Conservation (phyloP, 2,113 vertebrate genomes). For the Mormyrus iriodes region DNA sequence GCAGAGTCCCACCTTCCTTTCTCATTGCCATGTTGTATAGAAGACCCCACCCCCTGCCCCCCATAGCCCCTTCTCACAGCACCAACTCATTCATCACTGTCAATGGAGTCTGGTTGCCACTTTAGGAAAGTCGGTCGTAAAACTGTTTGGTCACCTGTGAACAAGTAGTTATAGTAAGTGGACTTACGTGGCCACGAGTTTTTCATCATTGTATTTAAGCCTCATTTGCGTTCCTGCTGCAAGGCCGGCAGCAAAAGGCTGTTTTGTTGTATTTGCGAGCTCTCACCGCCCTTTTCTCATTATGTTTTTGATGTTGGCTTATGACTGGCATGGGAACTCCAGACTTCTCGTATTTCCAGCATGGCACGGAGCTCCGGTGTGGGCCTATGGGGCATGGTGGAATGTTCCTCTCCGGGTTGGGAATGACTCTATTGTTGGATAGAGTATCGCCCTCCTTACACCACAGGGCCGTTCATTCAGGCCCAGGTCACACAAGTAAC, state of each 20-base stretch:
- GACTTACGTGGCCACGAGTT: not conserved
- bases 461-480: constrained; percentile 34
- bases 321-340: not conserved
- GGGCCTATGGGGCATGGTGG: not conserved
- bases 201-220: not conserved
- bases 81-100: not conserved
- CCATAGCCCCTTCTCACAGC: not conserved
- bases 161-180: not conserved
- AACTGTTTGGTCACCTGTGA: constrained; percentile 6
- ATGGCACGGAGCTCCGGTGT: constrained; percentile 14
- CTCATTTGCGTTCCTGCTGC: not conserved
- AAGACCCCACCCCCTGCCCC: not conserved
- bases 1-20: not conserved
- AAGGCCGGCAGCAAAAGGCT: not conserved
- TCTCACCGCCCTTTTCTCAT: not conserved
- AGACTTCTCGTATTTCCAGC: not conserved
- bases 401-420: constrained; percentile 8
- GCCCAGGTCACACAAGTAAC: not conserved
- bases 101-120: not conserved
- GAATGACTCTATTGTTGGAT: constrained; percentile 19
- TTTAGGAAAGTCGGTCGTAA: not conserved
- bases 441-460: constrained; percentile 26
- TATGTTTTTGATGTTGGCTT: not conserved
- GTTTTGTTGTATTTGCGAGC: not conserved
- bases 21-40: not conserved